phyloP scores from a whole-genome alignment of 2,113 vertebrate species.

The Rhea americana region DNA sequence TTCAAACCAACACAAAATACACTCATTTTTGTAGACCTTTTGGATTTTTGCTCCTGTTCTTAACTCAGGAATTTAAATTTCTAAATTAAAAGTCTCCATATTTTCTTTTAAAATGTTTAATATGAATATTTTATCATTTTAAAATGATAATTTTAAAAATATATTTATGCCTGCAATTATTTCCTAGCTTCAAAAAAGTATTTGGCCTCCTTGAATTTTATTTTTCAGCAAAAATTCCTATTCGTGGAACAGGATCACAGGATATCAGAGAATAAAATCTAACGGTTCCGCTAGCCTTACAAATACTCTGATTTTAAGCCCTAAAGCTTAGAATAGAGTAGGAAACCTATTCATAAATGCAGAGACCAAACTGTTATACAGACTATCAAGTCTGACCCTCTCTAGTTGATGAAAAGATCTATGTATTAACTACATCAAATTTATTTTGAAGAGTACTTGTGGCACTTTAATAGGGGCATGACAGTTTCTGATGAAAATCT shows the following conservation, averaged over 20 bases:
- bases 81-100: background rate
- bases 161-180: background rate
- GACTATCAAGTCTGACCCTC: background rate
- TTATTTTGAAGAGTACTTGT: background rate
- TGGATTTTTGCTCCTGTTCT: background rate
- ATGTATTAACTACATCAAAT: background rate
- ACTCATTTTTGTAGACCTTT: background rate
- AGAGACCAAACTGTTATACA: background rate
- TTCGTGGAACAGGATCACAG: background rate
- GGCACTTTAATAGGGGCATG: background rate
- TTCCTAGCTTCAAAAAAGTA: background rate
- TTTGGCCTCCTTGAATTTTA: background rate
- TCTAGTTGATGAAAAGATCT: background rate
- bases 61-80: background rate
- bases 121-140: background rate
- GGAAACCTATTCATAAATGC: background rate
- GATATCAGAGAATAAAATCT: background rate
- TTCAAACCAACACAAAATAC: background rate
- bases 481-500: slow-evolving; percentile 37
- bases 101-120: background rate
- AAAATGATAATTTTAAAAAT: background rate
- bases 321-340: background rate
- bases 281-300: background rate
- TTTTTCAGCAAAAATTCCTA: background rate
- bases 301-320: background rate